Evolutionary conservation across 2,888 invertebrate species (phyloP).

Genomic region (Agonopterix heracliana): DNA sequence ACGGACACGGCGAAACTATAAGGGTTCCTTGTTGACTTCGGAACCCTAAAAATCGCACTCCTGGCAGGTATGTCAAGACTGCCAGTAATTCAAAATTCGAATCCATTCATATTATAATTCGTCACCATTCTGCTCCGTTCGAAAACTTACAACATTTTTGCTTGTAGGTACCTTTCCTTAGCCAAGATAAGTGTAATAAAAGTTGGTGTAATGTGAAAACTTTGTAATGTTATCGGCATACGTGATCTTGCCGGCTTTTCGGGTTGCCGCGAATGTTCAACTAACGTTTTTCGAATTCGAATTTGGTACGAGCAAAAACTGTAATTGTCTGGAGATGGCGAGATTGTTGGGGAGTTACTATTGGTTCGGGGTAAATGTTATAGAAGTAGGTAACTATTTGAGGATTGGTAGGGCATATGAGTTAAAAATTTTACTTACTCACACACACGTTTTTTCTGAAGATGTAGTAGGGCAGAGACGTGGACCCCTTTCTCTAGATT

Average conservation of each 20-base stretch:
- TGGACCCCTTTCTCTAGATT: no score
- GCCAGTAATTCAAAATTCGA: no score
- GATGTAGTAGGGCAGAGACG: no score
- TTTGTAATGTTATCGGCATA: constrained; percentile 73
- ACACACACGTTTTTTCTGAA: no score
- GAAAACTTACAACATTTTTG: constrained; percentile 44
- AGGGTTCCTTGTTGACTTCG: no score
- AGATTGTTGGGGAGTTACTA: constrained; percentile 5
- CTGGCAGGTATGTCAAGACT: no score
- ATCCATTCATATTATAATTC: constrained; percentile 16
- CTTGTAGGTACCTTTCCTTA: constrained; percentile 41
- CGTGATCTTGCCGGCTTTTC: constrained; percentile 69
- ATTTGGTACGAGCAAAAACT: constrained; percentile 37
- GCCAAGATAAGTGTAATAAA: constrained; percentile 72
- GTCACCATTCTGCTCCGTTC: constrained; percentile 19
- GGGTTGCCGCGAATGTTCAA: constrained; percentile 32
- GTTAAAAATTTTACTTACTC: no score
- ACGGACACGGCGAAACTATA: no score
- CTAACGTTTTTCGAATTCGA: constrained; percentile 52
- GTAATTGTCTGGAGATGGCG: constrained; percentile 35
- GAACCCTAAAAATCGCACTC: no score
- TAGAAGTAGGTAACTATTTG: no score
- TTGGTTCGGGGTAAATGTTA: constrained; percentile 5
- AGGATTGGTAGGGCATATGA: no score
- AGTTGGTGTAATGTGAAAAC: constrained; percentile 70